Conservation (phyloP, 2,113 vertebrate genomes). For the Hyaena hyaena region DNA sequence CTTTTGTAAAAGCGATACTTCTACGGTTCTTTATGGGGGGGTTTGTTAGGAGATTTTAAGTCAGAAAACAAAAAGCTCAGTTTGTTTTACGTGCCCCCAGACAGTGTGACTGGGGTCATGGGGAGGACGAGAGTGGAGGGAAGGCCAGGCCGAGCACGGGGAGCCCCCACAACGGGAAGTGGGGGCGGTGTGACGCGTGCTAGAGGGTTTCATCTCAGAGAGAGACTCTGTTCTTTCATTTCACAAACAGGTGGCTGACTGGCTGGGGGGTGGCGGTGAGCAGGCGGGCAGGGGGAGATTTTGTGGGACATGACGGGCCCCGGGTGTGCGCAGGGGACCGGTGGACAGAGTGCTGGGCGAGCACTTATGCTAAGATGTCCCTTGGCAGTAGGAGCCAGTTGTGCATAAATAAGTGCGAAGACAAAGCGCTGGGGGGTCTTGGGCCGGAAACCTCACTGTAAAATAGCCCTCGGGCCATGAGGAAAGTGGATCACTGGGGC, state of each 20-base stretch:
- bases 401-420: rapidly evolving
- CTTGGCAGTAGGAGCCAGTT: background rate
- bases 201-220: background rate
- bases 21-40: background rate
- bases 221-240: background rate
- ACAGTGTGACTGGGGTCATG: rapidly evolving
- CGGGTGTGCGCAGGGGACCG: rapidly evolving
- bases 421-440: background rate
- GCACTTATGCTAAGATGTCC: rapidly evolving
- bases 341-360: no score
- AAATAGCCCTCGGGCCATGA: background rate
- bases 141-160: background rate
- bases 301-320: background rate
- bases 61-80: background rate
- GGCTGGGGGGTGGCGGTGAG: background rate
- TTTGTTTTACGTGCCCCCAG: background rate
- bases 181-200: background rate
- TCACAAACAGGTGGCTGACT: background rate
- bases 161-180: background rate
- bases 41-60: background rate
- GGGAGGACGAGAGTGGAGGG: background rate
- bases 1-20: background rate
- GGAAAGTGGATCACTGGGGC: no score
- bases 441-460: rapidly evolving
- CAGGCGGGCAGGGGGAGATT: rapidly evolving